Base-by-base conservation (phyloP, 2,113 vertebrate genomes). In the Apistogramma diplotaenia region DNA sequence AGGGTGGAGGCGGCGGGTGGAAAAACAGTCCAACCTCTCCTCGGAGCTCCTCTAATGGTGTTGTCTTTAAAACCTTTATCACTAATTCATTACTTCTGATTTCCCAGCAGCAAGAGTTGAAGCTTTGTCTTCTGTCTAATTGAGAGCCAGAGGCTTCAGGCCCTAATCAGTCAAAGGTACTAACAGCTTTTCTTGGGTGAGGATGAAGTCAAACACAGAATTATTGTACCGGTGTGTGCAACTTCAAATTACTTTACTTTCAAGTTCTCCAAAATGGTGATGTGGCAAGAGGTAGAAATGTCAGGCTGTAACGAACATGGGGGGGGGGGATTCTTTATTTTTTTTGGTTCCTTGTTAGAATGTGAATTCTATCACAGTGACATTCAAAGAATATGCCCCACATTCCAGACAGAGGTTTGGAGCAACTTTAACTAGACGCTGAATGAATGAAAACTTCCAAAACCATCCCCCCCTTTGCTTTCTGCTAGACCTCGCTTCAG, bases 1-100 rank as follows among this genome's bases (percentile, higher is more conserved):
- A 35, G 8, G 33, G 33, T 3, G 33, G 29, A n/a, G n/a, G n/a
- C n/a, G n/a, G n/a, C n/a, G 37, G 29, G 40, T 49, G 40, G 21
- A 4, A 25, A 40, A 71, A 82, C 84, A 74, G 77, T 29, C 84
- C 74, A 60, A 23, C 77, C 80, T 58, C 61, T 67, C 35, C 83
- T 25, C n/a, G 78, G 73, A 59, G 80, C 65, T 56, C n/a, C 57
- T 79, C 78, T 91, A 89, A 91, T 88, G 74, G 82, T 84, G 85
- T 86, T 83, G 82, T 84, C 86, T 88, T 89, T 92, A 82, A 90
- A 88, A 85, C 78, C 79, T 78, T 87, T 88, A 92, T 90, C 88
- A 90, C 85, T 88, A 88, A 92, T 92, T 92, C 85, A 90, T 91
- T 90, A 84, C 86, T 81, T 89, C n/a, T 76, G 84, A 89, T 88